Evolutionary conservation across 2,888 invertebrate genomes (phyloP).

Genomic region (Holacanthella duospinosa): DNA sequence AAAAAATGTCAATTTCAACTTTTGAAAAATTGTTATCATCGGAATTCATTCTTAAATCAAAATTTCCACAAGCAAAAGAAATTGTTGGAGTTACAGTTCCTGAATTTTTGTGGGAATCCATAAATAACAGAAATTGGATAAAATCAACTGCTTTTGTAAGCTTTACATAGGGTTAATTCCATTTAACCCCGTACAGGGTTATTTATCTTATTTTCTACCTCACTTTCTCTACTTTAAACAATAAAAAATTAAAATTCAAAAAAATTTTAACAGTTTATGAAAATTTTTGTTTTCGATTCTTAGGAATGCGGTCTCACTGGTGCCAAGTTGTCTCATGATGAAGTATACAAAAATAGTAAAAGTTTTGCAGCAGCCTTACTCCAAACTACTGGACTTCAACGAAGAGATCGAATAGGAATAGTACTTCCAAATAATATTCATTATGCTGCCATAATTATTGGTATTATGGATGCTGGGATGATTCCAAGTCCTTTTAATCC

Average conservation of each 20-base stretch:
- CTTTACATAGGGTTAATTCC: not conserved
- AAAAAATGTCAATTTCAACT: no score
- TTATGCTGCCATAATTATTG: slow-evolving; percentile 14
- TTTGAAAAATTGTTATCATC: no score
- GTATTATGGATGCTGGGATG: slow-evolving; percentile 32
- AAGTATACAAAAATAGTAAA: not conserved
- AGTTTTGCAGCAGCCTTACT: not conserved
- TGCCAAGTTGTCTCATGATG: not conserved
- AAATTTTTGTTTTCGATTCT: not conserved
- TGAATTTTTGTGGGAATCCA: not conserved
- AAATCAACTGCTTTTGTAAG: slow-evolving; percentile 2
- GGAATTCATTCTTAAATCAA: not conserved
- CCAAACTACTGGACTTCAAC: not conserved
- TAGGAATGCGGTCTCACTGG: not conserved
- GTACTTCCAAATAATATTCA: not conserved
- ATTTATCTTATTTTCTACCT: no score
- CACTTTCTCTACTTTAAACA: no score
- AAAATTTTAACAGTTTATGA: no score
- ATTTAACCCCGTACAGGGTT: no score
- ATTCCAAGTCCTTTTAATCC: slow-evolving; percentile 37
- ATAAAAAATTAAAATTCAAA: not conserved
- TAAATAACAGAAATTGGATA: not conserved
- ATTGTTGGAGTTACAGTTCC: not conserved
- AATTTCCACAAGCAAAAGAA: not conserved
- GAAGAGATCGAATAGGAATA: not conserved